These are phyloP conservation scores for Ceraclea dissimilis DNA, from an alignment of 2,888 invertebrate genomes.

Conservation along the genomic window DNA sequence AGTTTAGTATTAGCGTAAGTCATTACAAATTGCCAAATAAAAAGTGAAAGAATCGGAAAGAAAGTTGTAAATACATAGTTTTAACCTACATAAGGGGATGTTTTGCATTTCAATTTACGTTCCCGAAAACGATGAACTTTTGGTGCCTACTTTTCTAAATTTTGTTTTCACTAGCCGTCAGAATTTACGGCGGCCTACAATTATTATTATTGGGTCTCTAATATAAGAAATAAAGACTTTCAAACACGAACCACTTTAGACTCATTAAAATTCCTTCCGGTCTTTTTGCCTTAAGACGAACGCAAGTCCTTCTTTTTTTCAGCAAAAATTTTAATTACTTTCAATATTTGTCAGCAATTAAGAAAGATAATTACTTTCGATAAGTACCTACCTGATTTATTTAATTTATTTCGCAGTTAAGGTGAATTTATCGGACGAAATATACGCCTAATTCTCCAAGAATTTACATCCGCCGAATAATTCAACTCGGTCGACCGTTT, in stretches of 20 bases:
- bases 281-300: neutral
- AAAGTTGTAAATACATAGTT: too few species aligned
- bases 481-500: neutral
- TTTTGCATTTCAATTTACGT: too few species aligned
- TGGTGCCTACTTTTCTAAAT: too few species aligned
- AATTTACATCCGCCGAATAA: neutral
- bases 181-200: neutral
- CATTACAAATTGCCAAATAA: too few species aligned
- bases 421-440: neutral
- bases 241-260: constrained; percentile 2
- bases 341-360: constrained; percentile 18
- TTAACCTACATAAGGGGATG: too few species aligned
- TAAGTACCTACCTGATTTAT: constrained; percentile 21
- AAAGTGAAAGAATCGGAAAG: too few species aligned
- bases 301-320: neutral
- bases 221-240: constrained; percentile 1
- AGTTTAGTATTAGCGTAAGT: too few species aligned
- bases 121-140: too few species aligned
- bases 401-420: constrained; percentile 1
- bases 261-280: constrained; percentile 5
- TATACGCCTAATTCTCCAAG: neutral
- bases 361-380: constrained; percentile 18
- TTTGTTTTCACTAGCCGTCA: too few species aligned
- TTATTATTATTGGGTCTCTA: neutral
- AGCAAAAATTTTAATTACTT: constrained; percentile 13